Evolutionary conservation across 2,797 vertebrate species (phyloP), one percentile per base, ranked within the genome.

Genomic region (Bucorvus abyssinicus): DNA sequence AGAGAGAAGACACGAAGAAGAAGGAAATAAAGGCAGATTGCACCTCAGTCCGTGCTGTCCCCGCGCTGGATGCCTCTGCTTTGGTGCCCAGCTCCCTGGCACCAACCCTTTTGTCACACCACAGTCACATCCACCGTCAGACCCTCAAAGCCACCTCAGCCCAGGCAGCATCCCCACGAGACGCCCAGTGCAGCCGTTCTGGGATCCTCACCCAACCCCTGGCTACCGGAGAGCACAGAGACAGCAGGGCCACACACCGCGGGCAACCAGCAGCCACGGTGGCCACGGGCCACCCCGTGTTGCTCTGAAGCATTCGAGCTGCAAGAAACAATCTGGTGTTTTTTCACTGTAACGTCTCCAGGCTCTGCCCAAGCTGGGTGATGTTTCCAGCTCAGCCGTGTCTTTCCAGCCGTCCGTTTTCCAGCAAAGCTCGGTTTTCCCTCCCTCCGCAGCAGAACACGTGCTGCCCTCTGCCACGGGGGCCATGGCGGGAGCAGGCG

Each of bases 221-320:
- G 30, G 63, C 63, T 75, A 44, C 75, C 55, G 67, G 71, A 42
- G 44, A 82, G 55, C 27, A 49, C 1, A 5, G 38, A 29, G 69
- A 80, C 13, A 71, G 22, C 29, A 38, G 34, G 52, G n/a, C 27
- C 63, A 64, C 4, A 20, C 29, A n/a, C 29, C 0, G 0, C 2
- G 3, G 47, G 24, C 20, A 19, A 14, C 9, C 45, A 83, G n/a
- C 45, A 44, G 2, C 23, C 11, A 8, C 0, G 0, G 8, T 8
- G 29, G 32, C 63, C 89, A 55, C 2, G 2, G 64, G 34, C 32
- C 45, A 68, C 14, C 6, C n/a, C 0, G 0, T 1, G 7, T 15
- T 42, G 32, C 56, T 67, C 60, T 65, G 45, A 61, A 63, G 60
- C 26, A 24, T 18, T 34, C 68, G 53, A 55, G 34, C 69, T 61